Conservation (phyloP, 2,888 invertebrate species). For the Leptinotarsa haldemani region DNA sequence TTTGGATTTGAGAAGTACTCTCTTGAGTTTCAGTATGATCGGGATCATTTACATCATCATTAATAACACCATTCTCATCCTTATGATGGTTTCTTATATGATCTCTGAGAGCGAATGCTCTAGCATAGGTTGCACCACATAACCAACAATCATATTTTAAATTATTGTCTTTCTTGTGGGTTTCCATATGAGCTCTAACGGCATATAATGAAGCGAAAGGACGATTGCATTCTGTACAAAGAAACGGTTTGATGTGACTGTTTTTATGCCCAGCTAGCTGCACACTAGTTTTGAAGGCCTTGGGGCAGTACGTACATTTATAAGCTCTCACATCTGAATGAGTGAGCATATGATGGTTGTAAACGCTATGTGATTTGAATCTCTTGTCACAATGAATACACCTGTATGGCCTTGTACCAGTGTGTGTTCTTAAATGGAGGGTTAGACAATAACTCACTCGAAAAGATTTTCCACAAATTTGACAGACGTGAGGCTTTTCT, state of each 20-base stretch:
- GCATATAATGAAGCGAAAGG: conserved; percentile 84
- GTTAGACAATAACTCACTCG: conserved; percentile 84
- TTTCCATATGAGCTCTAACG: conserved; percentile 80
- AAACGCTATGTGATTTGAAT: conserved; percentile 84
- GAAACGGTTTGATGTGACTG: conserved; percentile 82
- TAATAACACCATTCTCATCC: conserved; percentile 19
- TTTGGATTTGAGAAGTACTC: conserved; percentile 33
- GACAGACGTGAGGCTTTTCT: conserved; percentile 82
- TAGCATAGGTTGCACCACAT: conserved; percentile 83
- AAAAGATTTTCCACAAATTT: conserved; percentile 84
- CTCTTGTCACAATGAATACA: conserved; percentile 79
- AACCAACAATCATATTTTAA: conserved; percentile 76
- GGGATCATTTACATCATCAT: conserved; percentile 24
- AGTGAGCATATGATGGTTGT: conserved; percentile 80
- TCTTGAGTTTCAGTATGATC: conserved; percentile 36
- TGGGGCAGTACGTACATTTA: conserved; percentile 81
- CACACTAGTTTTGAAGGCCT: conserved; percentile 83
- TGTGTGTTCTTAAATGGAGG: conserved; percentile 83
- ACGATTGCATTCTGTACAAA: conserved; percentile 80
- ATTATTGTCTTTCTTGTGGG: conserved; percentile 77
- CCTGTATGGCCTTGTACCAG: conserved; percentile 80
- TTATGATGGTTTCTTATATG: conserved; percentile 77
- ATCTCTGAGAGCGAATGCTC: conserved; percentile 79
- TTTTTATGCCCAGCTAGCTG: conserved; percentile 85
- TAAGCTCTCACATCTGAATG: conserved; percentile 82